Evolutionary conservation across 2,888 invertebrate genomes (phyloP), one percentile per base, ranked within the genome.

Genomic region (Dryadula phaetusa): DNA sequence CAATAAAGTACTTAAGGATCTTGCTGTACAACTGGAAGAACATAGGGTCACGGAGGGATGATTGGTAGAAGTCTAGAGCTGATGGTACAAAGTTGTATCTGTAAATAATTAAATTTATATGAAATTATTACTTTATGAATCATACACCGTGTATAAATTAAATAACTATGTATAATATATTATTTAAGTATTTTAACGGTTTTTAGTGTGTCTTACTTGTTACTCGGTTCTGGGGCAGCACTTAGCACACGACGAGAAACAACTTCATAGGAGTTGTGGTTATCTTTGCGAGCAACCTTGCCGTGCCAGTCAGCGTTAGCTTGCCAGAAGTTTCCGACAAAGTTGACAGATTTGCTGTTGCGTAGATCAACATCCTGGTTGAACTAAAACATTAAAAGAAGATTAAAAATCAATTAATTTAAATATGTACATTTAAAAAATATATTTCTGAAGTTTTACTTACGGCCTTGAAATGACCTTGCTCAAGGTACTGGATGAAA

Each of bases 21-120:
- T 94, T 94, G 84, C 94, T 94, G 87, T 94, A 95, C 64, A 96
- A 83, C 70, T 94, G 94, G 84, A 94, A 96, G 94, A 95, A 95
- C 40, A 94, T 93, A 18, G 96, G 96, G 82, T 96, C 96, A 72
- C 96, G 94, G 75, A 95, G 82, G 70, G 94, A 93, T 7, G 95
- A 95, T 77, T 94, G 93, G 79, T 93, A 94, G 79, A 94, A 94
- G 79, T 95, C 94, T 54, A 95, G 87, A 16, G 94, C 93, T 32
- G 94, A 92, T n/a, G 95, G 95, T 20, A 92, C 77, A 69, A 92
- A 83, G 8, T 76, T 76, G 77, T 87, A 85, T 58, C 92, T 93
- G 80, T 37, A 83, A 83, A 18, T 70, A 74, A n/a, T n/a, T n/a
- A n/a, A n/a, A n/a, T n/a, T n/a, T n/a, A n/a, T n/a, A n/a, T n/a